phyloP scores from a whole-genome alignment of 64 coral and sea anemone genomes.

The Hydrozoanthus tunicans region DNA sequence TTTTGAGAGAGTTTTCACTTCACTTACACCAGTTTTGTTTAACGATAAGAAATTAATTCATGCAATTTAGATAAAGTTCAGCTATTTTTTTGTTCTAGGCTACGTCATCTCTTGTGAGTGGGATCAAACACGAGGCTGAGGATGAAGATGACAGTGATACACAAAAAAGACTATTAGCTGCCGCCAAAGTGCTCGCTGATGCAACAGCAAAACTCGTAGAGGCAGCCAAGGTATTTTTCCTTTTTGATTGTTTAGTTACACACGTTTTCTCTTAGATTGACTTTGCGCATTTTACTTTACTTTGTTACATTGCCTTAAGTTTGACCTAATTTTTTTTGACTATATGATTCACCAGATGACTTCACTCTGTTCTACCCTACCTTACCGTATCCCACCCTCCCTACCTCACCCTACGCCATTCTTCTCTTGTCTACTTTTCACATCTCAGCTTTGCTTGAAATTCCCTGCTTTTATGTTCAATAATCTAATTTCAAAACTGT shows the following conservation, averaged over 20 bases:
- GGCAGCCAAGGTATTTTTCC: conserved; percentile 84
- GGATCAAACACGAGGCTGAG: conserved; percentile 95
- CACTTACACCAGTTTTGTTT: too few species aligned
- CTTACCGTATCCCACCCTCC: not conserved
- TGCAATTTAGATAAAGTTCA: too few species aligned
- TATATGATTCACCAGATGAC: not conserved
- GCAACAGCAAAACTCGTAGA: conserved; percentile 97
- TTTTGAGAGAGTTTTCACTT: too few species aligned
- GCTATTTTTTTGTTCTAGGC: conserved; percentile 57
- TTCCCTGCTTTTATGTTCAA: too few species aligned
- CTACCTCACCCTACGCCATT: not conserved
- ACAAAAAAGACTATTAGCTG: conserved; percentile 94
- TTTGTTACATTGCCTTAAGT: not conserved
- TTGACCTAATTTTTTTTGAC: not conserved
- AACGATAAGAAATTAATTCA: too few species aligned
- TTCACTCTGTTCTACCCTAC: not conserved
- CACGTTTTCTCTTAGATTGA: not conserved
- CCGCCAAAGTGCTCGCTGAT: conserved; percentile 93
- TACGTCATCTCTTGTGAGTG: conserved; percentile 91
- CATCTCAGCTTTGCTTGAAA: not conserved
- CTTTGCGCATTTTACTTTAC: not conserved
- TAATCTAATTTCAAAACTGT: not conserved
- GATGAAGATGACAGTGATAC: conserved; percentile 87
- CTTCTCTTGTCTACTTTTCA: not conserved
- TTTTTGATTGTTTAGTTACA: not conserved